phyloP scores from a whole-genome alignment of 1,140 invertebrate genomes.

The roundworm (Caenorhabditis elegans) region DNA sequence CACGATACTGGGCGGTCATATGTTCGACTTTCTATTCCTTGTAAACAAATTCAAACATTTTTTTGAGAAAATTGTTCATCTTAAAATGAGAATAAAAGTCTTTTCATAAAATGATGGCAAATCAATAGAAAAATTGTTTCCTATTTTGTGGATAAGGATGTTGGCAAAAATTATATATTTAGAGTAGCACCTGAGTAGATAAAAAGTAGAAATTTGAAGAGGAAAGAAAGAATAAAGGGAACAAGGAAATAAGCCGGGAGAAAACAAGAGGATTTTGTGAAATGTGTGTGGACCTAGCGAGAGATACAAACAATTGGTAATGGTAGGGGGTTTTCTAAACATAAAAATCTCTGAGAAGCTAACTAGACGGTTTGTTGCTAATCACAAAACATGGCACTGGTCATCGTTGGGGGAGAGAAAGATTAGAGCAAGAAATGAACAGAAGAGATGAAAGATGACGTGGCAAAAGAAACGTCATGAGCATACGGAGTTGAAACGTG shows the following conservation, averaged over 20 bases:
- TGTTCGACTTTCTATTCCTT: too few species aligned
- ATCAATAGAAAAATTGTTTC: not conserved
- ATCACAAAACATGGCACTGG: constrained; percentile 29
- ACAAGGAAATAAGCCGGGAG: not conserved
- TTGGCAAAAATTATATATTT: not conserved
- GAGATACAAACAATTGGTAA: not conserved
- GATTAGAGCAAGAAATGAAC: not conserved
- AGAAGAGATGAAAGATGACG: not conserved
- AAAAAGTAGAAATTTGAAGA: not conserved
- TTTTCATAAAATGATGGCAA: not conserved
- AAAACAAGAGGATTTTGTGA: not conserved
- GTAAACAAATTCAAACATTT: too few species aligned
- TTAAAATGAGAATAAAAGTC: too few species aligned
- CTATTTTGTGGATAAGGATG: not conserved
- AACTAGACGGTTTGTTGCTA: not conserved
- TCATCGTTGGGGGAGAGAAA: not conserved
- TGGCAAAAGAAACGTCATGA: constrained; percentile 10
- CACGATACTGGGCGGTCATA: too few species aligned
- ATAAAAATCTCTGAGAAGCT: not conserved
- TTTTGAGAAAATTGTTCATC: not conserved
- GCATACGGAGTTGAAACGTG: not conserved
- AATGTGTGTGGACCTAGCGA: not conserved
- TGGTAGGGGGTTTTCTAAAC: not conserved
- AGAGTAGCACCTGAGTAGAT: constrained; percentile 5
- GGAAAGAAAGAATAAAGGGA: not conserved